Percentiles rank a stretch among this genome's conserved stretches.
Evolutionary conservation across 2,797 vertebrate species (phyloP).

Genomic region (Dendrocincla tyrannina): DNA sequence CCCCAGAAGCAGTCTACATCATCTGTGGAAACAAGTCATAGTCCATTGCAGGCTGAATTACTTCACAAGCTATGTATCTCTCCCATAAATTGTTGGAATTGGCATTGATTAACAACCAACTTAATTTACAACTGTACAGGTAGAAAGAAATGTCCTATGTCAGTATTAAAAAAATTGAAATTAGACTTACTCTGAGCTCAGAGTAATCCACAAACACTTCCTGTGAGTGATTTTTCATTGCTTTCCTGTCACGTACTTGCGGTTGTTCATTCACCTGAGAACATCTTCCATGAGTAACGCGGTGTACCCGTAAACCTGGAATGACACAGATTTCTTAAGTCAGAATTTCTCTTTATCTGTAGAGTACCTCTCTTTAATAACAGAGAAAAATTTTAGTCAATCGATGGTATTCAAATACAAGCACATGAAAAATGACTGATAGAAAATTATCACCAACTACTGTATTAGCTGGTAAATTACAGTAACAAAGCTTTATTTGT

Average conservation of each 20-base stretch:
- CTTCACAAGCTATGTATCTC: neutral
- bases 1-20: neutral
- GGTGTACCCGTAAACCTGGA: conserved; percentile 73
- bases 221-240: conserved; percentile 73
- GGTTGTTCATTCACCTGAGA: conserved; percentile 73
- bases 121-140: neutral
- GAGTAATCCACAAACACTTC: conserved; percentile 80
- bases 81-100: neutral
- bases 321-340: neutral
- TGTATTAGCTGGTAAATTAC: neutral
- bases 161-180: neutral
- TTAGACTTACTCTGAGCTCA: conserved; percentile 81
- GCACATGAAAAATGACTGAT: neutral
- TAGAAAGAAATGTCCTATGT: neutral
- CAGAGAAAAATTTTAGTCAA: neutral
- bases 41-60: neutral
- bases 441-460: neutral
- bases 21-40: neutral
- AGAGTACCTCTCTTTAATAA: neutral
- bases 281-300: conserved; percentile 68
- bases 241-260: conserved; percentile 71
- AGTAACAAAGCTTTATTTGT: neutral
- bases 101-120: neutral
- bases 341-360: neutral
- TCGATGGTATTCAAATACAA: neutral